phyloP scores from a whole-genome alignment of 2,797 vertebrate genomes.

The Cygnus olor region DNA sequence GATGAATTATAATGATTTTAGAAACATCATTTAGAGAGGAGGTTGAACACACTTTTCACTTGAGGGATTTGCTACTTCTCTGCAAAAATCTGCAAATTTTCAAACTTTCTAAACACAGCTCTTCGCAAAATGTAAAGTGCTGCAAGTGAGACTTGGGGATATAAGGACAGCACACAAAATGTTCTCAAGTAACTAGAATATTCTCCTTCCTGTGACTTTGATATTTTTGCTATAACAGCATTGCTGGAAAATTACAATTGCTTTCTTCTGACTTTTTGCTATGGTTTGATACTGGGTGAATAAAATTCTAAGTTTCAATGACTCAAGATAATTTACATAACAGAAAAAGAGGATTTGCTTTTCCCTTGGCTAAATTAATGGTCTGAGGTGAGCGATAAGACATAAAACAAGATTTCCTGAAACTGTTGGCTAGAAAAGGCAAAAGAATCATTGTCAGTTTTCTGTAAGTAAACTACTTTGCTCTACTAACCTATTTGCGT shows the following conservation, averaged over 20 bases:
- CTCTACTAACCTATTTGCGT: background rate
- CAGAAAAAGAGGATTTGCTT: background rate
- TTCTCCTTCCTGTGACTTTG: slow-evolving; percentile 5
- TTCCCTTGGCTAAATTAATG: background rate
- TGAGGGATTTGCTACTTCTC: background rate
- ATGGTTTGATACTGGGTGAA: background rate
- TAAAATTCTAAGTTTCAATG: background rate
- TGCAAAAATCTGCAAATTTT: background rate
- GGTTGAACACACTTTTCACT: background rate
- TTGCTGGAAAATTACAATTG: background rate
- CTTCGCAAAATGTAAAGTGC: background rate
- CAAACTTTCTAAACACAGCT: background rate
- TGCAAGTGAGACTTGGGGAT: background rate
- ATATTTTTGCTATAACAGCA: background rate
- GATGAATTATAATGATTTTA: background rate
- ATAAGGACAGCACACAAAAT: background rate
- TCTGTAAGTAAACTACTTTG: background rate
- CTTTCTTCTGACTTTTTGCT: slow-evolving; percentile 21
- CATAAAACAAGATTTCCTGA: background rate
- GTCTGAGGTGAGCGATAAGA: background rate
- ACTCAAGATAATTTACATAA: background rate
- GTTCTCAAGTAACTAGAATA: background rate
- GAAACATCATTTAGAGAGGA: slow-evolving; percentile 18
- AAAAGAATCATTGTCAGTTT: background rate
- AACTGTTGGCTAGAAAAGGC: background rate